Base-by-base conservation (phyloP, 23 tunicate species). In the Pegea sp. region DNA sequence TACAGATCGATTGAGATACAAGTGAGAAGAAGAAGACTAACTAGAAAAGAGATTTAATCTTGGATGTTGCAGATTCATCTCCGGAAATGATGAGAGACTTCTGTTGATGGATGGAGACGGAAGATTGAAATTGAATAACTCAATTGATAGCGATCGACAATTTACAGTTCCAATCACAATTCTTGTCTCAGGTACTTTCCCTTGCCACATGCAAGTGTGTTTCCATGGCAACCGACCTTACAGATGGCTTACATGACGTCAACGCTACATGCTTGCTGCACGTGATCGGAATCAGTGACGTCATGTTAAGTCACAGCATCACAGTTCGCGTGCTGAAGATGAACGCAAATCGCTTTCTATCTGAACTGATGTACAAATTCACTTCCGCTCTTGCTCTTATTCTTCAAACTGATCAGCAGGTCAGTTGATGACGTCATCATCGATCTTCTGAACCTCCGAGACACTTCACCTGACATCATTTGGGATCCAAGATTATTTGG, bases 241-340 rank as follows among this genome's bases (percentile, higher is more conserved):
- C 61, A 84, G 95, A 84, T 31, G 95, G 95, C 6, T 19, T 48
- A 25, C 64, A 57, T 34, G 28, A 28, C 18, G 66, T 55, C 5
- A 26, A 33, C 11, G 95, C 71, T 5, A 54, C 21, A 18, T 84
- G 95, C 43, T 57, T 58, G 2, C 49, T 84, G 34, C 64, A 58
- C 53, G 95, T 84, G 55, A 59, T 64, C 5, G 76, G 76, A 13
- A 68, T 84, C 24, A 73, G 70, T 22, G 84, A 84, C 26, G 95
- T 57, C 3, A 84, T 84, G 95, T 57, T 84, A 20, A 67, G 52
- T 28, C 81, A 84, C 77, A 84, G 95, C 30, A 78, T 84, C 54
- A 84, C 95, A n/a, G 95, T 84, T 21, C 71, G 95, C 1, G 75
- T 84, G 16, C 71, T 64, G 13, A 59, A 73, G 55, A 73, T 74